A percentile compares a stretch with the other conserved stretches of the same genome.
phyloP scores from a whole-genome alignment of 2,113 vertebrate genomes.

The Coreoperca whiteheadi region DNA sequence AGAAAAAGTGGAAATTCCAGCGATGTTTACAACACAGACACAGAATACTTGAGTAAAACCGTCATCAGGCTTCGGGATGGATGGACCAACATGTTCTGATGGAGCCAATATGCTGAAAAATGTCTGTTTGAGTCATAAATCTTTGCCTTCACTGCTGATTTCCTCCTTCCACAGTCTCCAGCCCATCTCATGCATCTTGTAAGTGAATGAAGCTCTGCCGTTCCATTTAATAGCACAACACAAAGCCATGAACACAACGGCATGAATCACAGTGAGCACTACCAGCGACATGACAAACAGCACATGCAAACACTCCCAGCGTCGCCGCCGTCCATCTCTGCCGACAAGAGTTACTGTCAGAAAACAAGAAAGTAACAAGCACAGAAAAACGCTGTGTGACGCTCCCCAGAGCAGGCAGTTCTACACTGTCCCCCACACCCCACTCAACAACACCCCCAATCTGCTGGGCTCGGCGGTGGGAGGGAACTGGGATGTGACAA shows the following conservation, averaged over 20 bases:
- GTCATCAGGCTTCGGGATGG: constrained; percentile 11
- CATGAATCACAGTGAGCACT: constrained; percentile 58
- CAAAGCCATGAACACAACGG: constrained; percentile 52
- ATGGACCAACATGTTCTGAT: constrained; percentile 27
- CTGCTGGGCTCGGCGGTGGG: constrained; percentile 53
- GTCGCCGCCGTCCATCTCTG: neutral
- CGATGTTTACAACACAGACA: constrained; percentile 3
- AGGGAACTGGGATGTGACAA: constrained; percentile 73
- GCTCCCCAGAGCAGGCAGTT: constrained; percentile 59
- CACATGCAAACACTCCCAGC: constrained; percentile 38
- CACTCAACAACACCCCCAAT: constrained; percentile 55
- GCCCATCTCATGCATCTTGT: constrained; percentile 49
- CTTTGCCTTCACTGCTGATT: constrained; percentile 30
- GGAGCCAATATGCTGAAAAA: constrained; percentile 32
- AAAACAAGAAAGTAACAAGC: constrained; percentile 55
- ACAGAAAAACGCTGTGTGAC: constrained; percentile 33
- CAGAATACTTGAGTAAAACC: neutral
- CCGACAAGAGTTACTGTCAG: constrained; percentile 43
- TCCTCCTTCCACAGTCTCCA: constrained; percentile 5
- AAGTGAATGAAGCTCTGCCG: constrained; percentile 48
- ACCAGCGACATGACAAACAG: constrained; percentile 46
- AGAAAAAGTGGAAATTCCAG: neutral
- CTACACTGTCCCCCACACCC: constrained; percentile 20
- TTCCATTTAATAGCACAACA: constrained; percentile 46
- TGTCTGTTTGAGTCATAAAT: constrained; percentile 44